phyloP scores from a whole-genome alignment of 2,113 vertebrate genomes.

The Chlorodrepanis virens region DNA sequence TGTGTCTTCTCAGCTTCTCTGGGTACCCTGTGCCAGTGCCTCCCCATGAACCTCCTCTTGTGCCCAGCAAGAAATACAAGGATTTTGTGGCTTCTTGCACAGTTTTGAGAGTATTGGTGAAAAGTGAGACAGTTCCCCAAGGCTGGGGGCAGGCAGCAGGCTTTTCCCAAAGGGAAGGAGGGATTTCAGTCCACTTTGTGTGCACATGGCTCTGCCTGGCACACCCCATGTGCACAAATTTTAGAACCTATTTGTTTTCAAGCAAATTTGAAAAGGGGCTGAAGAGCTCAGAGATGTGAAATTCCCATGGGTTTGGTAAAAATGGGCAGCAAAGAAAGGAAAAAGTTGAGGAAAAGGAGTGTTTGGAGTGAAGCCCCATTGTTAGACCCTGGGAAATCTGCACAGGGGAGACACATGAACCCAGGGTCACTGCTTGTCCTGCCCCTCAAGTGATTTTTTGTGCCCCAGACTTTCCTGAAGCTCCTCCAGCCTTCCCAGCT shows the following conservation, averaged over 20 bases:
- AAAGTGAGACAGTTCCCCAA: neutral
- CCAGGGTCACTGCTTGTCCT: neutral
- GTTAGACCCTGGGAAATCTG: neutral
- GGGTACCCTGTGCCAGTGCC: neutral
- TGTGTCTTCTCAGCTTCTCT: neutral
- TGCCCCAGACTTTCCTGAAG: neutral
- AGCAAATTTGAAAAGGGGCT: neutral
- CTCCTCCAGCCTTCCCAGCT: neutral
- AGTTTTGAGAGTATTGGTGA: neutral
- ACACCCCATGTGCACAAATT: accelerated
- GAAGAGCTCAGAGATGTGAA: neutral
- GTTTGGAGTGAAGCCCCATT: neutral
- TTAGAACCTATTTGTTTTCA: neutral
- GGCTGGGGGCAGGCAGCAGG: no score
- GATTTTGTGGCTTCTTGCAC: neutral
- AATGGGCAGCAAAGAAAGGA: neutral
- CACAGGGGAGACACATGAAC: neutral
- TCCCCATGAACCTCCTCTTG: neutral
- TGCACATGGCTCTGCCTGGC: neutral
- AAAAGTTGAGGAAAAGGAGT: neutral
- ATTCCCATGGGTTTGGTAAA: neutral
- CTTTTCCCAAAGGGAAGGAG: neutral
- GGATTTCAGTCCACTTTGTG: neutral
- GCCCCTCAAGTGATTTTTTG: neutral
- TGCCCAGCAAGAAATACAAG: neutral